Evolutionary conservation across 2,113 vertebrate genomes (phyloP), one percentile per base, ranked within the genome.

Genomic region (Microtus pennsylvanicus): DNA sequence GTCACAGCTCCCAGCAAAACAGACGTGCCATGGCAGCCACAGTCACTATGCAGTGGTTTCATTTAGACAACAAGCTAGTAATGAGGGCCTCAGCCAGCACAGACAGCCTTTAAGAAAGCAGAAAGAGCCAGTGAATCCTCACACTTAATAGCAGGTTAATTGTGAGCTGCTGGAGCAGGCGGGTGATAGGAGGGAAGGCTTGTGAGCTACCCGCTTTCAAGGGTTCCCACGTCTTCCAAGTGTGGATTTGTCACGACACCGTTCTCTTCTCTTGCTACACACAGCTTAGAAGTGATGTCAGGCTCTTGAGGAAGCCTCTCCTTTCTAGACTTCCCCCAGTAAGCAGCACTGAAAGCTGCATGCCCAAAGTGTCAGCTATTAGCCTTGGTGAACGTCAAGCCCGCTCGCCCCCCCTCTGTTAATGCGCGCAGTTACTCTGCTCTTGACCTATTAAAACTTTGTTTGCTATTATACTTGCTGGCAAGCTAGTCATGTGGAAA

Each of bases 371-470:
- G 94, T 42, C 92, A 97, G 96, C 90, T 97, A 58, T 97, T 97
- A 98, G 96, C 95, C 87, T 95, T 35, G 94, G 96, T 90, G 74
- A 96, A 92, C 91, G 74, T 94, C n/a, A 97, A 98, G 94, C 42
- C 38, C 72, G 69, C 97, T 93, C 81, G 63, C 97, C 88, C 89
- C 96, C 89, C 90, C 90, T 86, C 89, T 95, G 95, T 90, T 97
- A 98, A 97, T 87, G 94, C 30, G 95, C 96, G 94, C 95, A 69
- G 96, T 94, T 97, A 83, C 77, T 98, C 97, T 97, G 97, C 97
- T 98, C 97, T 96, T 98, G 98, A 98, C 98, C 98, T 98, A 98
- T 98, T 98, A 98, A 99, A 99, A 99, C 98, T 98, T 98, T 98
- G 98, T 98, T 98, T 99, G 98, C 98, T 98, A 96, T 98, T 98